Conservation (phyloP, 2,113 vertebrate genomes). For the Suncus etruscus region DNA sequence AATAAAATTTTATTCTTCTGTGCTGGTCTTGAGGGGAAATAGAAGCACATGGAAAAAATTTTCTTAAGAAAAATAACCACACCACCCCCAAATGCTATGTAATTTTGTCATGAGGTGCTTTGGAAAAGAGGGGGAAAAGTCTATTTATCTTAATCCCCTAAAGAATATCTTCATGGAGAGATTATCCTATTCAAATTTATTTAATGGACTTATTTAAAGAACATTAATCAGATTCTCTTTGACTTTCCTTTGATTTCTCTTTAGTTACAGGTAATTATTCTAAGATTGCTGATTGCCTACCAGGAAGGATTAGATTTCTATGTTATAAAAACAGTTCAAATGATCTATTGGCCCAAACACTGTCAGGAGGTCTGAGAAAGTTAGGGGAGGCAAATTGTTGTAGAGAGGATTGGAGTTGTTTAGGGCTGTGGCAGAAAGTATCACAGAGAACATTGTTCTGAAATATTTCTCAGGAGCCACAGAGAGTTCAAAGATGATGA, state of each 20-base stretch:
- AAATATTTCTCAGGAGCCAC: neutral
- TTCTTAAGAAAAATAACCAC: slow-evolving; percentile 75
- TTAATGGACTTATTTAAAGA: slow-evolving; percentile 78
- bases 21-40: slow-evolving; percentile 76
- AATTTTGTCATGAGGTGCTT: slow-evolving; percentile 69
- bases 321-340: slow-evolving; percentile 72
- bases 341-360: slow-evolving; percentile 57
- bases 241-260: slow-evolving; percentile 72
- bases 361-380: slow-evolving; percentile 31
- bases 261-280: slow-evolving; percentile 79
- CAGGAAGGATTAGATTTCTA: slow-evolving; percentile 59
- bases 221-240: slow-evolving; percentile 77
- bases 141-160: slow-evolving; percentile 72
- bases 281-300: slow-evolving; percentile 71
- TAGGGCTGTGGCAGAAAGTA: slow-evolving; percentile 46
- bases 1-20: slow-evolving; percentile 76
- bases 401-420: slow-evolving; percentile 47
- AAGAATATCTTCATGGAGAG: slow-evolving; percentile 72
- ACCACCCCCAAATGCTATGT: slow-evolving; percentile 49
- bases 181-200: slow-evolving; percentile 75
- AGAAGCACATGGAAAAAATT: slow-evolving; percentile 67
- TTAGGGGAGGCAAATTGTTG: slow-evolving; percentile 60
- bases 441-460: neutral
- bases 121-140: neutral
- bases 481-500: neutral